These are phyloP conservation scores for Philereme vetulata DNA, from an alignment of 2,888 invertebrate genomes.

Conservation along the genomic window DNA sequence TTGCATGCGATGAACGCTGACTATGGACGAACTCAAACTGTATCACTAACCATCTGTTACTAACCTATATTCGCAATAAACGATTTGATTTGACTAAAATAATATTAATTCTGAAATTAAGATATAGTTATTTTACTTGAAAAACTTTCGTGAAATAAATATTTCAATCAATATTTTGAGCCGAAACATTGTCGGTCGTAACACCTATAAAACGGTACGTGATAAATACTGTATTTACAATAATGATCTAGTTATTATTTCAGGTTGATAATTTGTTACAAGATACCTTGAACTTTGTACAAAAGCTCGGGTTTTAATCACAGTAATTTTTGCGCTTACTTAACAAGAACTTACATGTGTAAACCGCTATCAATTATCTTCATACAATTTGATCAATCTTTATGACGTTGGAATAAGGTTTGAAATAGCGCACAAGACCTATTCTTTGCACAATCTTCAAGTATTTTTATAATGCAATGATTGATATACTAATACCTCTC, in stretches of 20 bases:
- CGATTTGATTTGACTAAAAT: too few species aligned
- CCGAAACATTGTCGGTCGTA: too few species aligned
- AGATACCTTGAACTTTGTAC: slow-evolving; percentile 33
- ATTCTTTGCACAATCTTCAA: slow-evolving; percentile 25
- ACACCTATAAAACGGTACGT: too few species aligned
- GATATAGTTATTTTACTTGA: too few species aligned
- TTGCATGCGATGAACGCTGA: too few species aligned
- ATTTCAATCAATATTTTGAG: too few species aligned
- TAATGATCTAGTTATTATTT: slow-evolving; percentile 30
- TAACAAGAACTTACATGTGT: slow-evolving; percentile 13
- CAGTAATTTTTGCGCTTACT: slow-evolving; percentile 11
- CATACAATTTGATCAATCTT: slow-evolving; percentile 10
- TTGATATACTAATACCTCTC: slow-evolving; percentile 51
- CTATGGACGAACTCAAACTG: too few species aligned
- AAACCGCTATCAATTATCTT: slow-evolving; percentile 13
- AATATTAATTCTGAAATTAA: too few species aligned
- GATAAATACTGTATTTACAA: too few species aligned
- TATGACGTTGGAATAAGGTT: slow-evolving; percentile 15
- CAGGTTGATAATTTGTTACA: slow-evolving; percentile 28
- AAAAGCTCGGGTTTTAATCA: slow-evolving; percentile 20
- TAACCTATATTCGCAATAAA: too few species aligned
- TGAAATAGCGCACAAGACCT: slow-evolving; percentile 10
- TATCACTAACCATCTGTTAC: too few species aligned
- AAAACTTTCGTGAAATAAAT: too few species aligned
- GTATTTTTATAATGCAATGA: slow-evolving; percentile 25